phyloP scores from a whole-genome alignment of 2,888 invertebrate genomes.

The Polyommatus iphigenia region DNA sequence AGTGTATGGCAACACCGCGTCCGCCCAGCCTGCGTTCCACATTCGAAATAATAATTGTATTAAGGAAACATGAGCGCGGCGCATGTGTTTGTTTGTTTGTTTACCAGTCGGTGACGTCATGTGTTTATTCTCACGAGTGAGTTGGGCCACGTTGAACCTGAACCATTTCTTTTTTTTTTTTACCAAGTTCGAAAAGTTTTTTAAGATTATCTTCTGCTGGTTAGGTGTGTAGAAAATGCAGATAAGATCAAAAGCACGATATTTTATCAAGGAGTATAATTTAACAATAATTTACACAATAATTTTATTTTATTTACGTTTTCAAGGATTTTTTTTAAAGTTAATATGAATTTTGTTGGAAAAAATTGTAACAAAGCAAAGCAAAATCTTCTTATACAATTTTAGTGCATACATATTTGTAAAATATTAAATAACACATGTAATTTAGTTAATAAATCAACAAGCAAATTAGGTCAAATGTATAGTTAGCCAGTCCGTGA shows the following conservation, averaged over 20 bases:
- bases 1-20: constrained; percentile 47
- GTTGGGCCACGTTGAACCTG: constrained; percentile 47
- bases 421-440: no score
- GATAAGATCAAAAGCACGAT: neutral
- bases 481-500: no score
- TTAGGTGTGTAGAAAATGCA: neutral
- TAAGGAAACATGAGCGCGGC: constrained; percentile 80
- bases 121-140: constrained; percentile 78
- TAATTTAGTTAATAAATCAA: no score
- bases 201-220: neutral
- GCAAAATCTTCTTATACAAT: no score
- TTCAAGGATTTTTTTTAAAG: no score
- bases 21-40: constrained; percentile 68
- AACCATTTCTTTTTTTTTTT: constrained; percentile 8
- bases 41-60: constrained; percentile 81
- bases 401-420: no score
- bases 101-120: constrained; percentile 80
- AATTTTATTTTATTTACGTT: no score
- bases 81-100: constrained; percentile 82
- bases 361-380: no score
- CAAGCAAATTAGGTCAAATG: no score
- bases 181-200: neutral
- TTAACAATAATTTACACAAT: no score
- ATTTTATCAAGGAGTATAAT: no score
- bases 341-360: no score